These are phyloP conservation scores for Ptyas mucosa DNA, from an alignment of 2,113 vertebrate species.

Conservation along the genomic window DNA sequence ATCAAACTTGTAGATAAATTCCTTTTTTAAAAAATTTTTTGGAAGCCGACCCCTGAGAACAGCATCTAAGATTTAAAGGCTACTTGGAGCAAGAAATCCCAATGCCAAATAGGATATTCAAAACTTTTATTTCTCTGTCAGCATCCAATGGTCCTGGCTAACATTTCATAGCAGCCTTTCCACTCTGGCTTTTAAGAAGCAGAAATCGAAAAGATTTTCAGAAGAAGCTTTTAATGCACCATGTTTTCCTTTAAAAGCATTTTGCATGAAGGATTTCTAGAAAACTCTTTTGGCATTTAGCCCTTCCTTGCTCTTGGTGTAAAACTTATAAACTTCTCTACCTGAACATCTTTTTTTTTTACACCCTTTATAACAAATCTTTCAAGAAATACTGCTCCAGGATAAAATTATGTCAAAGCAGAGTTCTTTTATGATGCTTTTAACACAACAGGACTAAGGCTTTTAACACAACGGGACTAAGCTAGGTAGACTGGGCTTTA, in stretches of 20 bases:
- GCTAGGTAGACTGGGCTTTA: neutral
- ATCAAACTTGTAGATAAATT: conserved; percentile 22
- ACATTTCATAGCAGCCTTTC: conserved; percentile 16
- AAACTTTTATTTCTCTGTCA: conserved; percentile 50
- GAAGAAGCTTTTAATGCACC: neutral
- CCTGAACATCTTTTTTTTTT: neutral
- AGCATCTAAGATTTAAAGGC: conserved; percentile 36
- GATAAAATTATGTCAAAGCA: neutral
- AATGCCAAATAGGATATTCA: conserved; percentile 29
- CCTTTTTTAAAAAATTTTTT: conserved; percentile 44
- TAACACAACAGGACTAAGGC: neutral
- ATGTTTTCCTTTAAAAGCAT: conserved; percentile 25
- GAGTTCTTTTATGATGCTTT: neutral
- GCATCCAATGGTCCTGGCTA: conserved; percentile 21
- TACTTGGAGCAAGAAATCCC: conserved; percentile 37
- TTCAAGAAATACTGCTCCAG: neutral
- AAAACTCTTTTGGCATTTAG: neutral
- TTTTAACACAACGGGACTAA: neutral
- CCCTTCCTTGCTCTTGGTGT: neutral
- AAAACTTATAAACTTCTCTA: conserved; percentile 3
- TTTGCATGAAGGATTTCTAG: conserved; percentile 9
- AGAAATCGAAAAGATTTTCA: neutral
- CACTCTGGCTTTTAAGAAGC: neutral
- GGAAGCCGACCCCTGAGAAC: too few species aligned
- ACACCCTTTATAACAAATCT: neutral